Percentiles rank a stretch among this genome's conserved stretches.
These are phyloP conservation scores for Ormia ochracea DNA, from an alignment of 2,888 invertebrate genomes.

Conservation along the genomic window DNA sequence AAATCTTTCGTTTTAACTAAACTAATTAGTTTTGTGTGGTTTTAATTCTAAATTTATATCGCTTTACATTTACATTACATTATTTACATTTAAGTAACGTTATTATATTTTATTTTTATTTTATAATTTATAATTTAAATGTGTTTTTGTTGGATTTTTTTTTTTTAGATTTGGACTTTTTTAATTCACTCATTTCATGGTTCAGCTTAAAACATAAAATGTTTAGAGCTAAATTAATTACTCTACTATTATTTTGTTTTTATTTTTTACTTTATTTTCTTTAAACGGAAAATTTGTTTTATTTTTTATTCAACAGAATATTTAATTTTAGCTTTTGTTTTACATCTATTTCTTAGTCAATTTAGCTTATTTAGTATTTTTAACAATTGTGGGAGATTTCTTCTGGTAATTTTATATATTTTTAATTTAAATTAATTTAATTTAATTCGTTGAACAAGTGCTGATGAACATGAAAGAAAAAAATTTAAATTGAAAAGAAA, in stretches of 20 bases:
- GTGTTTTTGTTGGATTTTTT: not conserved
- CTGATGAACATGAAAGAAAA: constrained; percentile 31
- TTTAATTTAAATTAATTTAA: constrained; percentile 23
- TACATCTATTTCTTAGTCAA: not conserved
- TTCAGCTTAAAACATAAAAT: constrained; percentile 22
- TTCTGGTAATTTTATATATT: constrained; percentile 35
- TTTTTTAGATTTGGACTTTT: constrained; percentile 40
- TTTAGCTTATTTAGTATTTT: constrained; percentile 53
- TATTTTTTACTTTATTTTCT: not conserved
- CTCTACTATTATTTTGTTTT: not conserved
- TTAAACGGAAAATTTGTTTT: constrained; percentile 5
- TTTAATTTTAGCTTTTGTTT: not conserved
- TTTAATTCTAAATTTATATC: constrained; percentile 35
- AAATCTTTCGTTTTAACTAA: constrained; percentile 11
- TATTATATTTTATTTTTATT: constrained; percentile 13
- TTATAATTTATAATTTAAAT: not conserved
- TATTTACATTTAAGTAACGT: constrained; percentile 59
- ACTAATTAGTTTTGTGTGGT: constrained; percentile 32
- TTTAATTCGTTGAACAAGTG: constrained; percentile 57
- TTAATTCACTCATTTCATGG: constrained; percentile 15
- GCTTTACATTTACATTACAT: constrained; percentile 55
- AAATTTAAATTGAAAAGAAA: not conserved
- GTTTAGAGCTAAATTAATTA: constrained; percentile 21
- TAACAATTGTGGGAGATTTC: constrained; percentile 61
- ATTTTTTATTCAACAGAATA: constrained; percentile 1